Conservation (phyloP, 2,113 vertebrate species). For the Tringa solitaria region DNA sequence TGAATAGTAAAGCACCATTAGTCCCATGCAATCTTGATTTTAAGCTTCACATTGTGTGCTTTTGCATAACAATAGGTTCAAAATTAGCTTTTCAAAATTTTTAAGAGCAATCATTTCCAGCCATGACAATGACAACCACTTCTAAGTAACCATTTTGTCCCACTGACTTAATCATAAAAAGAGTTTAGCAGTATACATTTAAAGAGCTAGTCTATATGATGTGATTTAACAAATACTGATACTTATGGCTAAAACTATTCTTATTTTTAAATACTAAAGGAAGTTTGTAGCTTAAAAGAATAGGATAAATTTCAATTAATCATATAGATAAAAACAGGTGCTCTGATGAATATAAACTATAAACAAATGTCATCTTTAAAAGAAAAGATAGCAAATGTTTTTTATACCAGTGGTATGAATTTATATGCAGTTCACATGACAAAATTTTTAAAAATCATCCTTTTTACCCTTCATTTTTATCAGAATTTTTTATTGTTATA, state of each 20-base stretch:
- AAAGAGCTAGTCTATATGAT: background rate
- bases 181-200: background rate
- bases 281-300: background rate
- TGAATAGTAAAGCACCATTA: background rate
- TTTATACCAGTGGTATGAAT: background rate
- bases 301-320: background rate
- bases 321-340: background rate
- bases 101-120: background rate
- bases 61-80: background rate
- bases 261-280: background rate
- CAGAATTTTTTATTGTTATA: background rate
- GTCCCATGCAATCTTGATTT: background rate
- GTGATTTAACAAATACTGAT: background rate
- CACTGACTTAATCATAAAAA: background rate
- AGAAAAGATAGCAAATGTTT: background rate
- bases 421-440: background rate
- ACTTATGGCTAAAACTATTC: background rate
- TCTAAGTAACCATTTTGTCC: background rate
- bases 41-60: background rate
- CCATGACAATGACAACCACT: background rate
- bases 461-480: background rate
- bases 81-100: background rate
- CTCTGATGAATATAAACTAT: background rate
- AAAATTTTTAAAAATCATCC: accelerated
- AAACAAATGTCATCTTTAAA: background rate